Evolutionary conservation across 1,140 invertebrate species (phyloP).

Genomic region (Zophobas atratus): DNA sequence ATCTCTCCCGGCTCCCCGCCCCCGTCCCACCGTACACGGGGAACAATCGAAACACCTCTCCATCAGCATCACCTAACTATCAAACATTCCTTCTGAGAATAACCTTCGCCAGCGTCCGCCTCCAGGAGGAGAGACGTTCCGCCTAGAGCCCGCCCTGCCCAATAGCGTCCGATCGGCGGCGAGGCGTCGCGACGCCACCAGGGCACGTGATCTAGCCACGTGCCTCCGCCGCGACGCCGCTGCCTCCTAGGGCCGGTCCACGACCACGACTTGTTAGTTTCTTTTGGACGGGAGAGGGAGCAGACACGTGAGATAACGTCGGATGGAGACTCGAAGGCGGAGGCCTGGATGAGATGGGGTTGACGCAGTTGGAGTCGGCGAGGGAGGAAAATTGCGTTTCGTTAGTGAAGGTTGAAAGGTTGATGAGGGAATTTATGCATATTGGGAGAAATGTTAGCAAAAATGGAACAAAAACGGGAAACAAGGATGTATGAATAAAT

Average conservation of each 20-base stretch:
- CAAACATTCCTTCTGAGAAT: constrained; percentile 59
- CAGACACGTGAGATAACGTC: constrained; percentile 52
- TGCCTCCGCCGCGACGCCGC: constrained; percentile 53
- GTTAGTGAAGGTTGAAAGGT: too few species aligned
- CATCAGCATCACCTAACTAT: constrained; percentile 47
- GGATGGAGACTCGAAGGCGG: constrained; percentile 43
- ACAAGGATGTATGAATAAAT: too few species aligned
- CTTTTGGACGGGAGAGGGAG: constrained; percentile 41
- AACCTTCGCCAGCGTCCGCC: constrained; percentile 59
- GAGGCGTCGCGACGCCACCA: constrained; percentile 63
- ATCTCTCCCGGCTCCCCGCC: too few species aligned
- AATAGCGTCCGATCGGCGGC: constrained; percentile 57
- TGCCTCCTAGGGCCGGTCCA: constrained; percentile 57
- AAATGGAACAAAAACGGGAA: too few species aligned
- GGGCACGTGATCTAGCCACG: constrained; percentile 62
- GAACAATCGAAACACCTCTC: constrained; percentile 28
- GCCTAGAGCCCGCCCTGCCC: constrained; percentile 61
- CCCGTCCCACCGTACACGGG: not conserved
- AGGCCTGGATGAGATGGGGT: constrained; percentile 26
- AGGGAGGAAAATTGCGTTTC: not conserved
- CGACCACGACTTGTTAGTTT: constrained; percentile 24
- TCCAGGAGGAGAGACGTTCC: constrained; percentile 57
- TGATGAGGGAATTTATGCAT: too few species aligned
- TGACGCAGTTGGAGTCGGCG: constrained; percentile 6
- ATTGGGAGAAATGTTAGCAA: too few species aligned